Percentiles rank a stretch among this genome's conserved stretches.
phyloP scores from a whole-genome alignment of 1,140 invertebrate species.

The Coptotermes formosanus region DNA sequence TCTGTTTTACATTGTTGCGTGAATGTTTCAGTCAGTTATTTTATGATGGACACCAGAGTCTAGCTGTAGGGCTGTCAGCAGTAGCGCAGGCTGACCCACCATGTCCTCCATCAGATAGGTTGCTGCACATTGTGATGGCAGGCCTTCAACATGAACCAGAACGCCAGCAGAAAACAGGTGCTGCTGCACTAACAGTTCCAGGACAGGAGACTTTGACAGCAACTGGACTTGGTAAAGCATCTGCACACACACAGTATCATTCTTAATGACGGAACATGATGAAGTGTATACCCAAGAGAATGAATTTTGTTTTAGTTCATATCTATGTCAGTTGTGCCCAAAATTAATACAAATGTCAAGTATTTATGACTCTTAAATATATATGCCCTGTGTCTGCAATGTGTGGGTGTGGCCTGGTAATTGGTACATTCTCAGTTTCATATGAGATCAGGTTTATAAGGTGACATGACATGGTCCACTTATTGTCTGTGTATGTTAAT shows the following conservation, averaged over 20 bases:
- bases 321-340: neutral
- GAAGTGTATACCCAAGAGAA: neutral
- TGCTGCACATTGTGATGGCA: slow-evolving; percentile 82
- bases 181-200: slow-evolving; percentile 43
- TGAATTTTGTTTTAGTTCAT: neutral
- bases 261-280: too few species aligned
- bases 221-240: slow-evolving; percentile 72
- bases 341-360: too few species aligned
- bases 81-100: slow-evolving; percentile 83
- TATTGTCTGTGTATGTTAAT: too few species aligned
- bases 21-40: slow-evolving; percentile 73
- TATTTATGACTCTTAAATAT: too few species aligned
- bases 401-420: too few species aligned
- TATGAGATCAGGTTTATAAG: too few species aligned
- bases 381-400: too few species aligned
- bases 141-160: slow-evolving; percentile 86
- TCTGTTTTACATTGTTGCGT: too few species aligned
- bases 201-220: slow-evolving; percentile 69
- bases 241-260: too few species aligned
- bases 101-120: slow-evolving; percentile 91
- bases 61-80: slow-evolving; percentile 80
- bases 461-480: too few species aligned
- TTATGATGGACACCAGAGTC: slow-evolving; percentile 89
- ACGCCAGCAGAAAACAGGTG: slow-evolving; percentile 53
- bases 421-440: too few species aligned